phyloP scores from a whole-genome alignment of 2,888 invertebrate species.

The Ennomos quercinarius region DNA sequence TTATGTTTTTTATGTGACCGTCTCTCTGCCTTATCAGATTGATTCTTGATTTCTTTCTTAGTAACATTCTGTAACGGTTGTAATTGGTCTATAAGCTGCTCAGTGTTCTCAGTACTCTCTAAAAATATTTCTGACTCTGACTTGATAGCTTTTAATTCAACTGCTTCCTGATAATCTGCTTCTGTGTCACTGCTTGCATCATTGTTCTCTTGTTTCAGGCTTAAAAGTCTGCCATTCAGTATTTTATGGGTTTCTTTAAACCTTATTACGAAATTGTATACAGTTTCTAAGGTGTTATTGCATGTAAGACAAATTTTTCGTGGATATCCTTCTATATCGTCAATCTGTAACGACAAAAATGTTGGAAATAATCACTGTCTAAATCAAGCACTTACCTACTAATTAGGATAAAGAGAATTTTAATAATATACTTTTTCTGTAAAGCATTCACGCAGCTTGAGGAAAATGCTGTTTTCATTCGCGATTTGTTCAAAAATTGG shows the following conservation, averaged over 20 bases:
- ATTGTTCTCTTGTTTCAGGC: slow-evolving; percentile 54
- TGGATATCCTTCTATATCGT: slow-evolving; percentile 71
- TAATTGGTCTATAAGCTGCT: slow-evolving; percentile 42
- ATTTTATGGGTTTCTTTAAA: slow-evolving; percentile 62
- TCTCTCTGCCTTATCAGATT: slow-evolving; percentile 25
- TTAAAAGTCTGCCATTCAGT: slow-evolving; percentile 51
- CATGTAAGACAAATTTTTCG: slow-evolving; percentile 67
- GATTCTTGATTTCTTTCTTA: slow-evolving; percentile 38
- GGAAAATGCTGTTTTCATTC: slow-evolving; percentile 17
- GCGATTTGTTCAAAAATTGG: slow-evolving; percentile 21
- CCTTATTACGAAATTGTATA: slow-evolving; percentile 64
- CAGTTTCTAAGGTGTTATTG: slow-evolving; percentile 57
- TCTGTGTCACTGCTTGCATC: slow-evolving; percentile 49
- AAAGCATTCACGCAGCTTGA: slow-evolving; percentile 17
- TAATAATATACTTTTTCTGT: slow-evolving; percentile 22
- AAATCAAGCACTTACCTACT: too few relatives aligned
- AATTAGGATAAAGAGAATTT: background rate
- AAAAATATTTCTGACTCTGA: slow-evolving; percentile 43
- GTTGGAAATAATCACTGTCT: too few relatives aligned
- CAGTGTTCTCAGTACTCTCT: slow-evolving; percentile 37
- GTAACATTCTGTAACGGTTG: slow-evolving; percentile 42
- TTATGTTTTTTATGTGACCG: slow-evolving; percentile 35
- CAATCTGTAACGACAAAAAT: slow-evolving; percentile 57
- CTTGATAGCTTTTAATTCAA: slow-evolving; percentile 48
- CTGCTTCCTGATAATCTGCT: slow-evolving; percentile 38